A percentile compares a stretch with the other conserved stretches of the same genome.
Conservation (phyloP, 1,140 invertebrate genomes). For the Ceratina japonica region DNA sequence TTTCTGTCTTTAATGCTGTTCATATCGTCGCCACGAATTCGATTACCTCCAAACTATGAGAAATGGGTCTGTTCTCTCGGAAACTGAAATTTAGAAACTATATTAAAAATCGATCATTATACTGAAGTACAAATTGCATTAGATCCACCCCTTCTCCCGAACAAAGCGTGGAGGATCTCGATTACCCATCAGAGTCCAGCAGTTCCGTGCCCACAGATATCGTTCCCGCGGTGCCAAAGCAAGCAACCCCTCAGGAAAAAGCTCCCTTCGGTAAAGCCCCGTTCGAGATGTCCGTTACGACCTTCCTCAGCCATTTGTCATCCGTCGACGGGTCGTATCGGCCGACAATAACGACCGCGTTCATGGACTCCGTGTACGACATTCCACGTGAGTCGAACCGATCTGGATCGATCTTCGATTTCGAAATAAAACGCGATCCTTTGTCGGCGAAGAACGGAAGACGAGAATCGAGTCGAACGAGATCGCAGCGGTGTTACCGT, state of each 20-base stretch:
- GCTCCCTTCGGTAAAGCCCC: no score
- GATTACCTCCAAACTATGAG: no score
- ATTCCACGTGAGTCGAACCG: slow-evolving; percentile 18
- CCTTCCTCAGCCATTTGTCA: background rate
- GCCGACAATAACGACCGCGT: background rate
- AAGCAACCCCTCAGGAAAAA: no score
- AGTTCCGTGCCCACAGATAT: background rate
- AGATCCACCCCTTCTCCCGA: background rate
- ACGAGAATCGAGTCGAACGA: background rate
- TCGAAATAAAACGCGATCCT: background rate
- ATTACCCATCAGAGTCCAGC: background rate
- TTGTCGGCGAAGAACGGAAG: background rate
- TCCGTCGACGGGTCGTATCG: background rate
- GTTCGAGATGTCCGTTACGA: background rate
- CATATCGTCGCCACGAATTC: no score
- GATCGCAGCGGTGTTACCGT: background rate
- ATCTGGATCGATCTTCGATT: no score
- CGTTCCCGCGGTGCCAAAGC: no score
- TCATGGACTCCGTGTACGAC: background rate
- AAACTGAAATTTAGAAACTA: no score
- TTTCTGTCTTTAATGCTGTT: no score
- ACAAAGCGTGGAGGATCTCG: background rate
- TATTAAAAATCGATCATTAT: background rate
- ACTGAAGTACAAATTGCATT: background rate
- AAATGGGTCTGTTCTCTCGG: no score